Percentiles rank a stretch among this genome's conserved stretches.
Evolutionary conservation across 2,113 vertebrate species (phyloP).

Genomic region (Barnardius zonarius): DNA sequence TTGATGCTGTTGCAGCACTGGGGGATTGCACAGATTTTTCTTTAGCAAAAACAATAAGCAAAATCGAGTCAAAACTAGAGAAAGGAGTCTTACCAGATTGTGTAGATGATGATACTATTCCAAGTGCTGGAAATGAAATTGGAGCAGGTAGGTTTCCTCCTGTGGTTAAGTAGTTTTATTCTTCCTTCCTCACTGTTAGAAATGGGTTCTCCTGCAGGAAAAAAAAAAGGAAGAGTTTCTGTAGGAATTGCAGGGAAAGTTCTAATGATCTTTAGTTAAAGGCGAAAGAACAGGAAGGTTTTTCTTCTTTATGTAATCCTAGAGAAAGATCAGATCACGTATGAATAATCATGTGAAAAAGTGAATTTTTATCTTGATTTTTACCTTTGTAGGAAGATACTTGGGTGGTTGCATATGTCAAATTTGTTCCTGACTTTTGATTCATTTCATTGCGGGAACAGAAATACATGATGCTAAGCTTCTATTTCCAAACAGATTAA

Average conservation of each 20-base stretch:
- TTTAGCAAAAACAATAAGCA: slow-evolving; percentile 79
- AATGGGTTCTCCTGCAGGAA: not conserved
- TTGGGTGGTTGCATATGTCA: not conserved
- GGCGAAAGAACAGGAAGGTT: not conserved
- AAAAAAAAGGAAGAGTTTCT: not conserved
- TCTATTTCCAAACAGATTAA: not conserved
- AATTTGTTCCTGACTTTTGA: not conserved
- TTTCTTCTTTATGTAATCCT: not conserved
- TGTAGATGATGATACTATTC: slow-evolving; percentile 73
- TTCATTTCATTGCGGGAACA: not conserved
- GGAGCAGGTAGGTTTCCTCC: slow-evolving; percentile 78
- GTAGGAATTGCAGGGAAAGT: not conserved
- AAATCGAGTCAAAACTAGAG: slow-evolving; percentile 80
- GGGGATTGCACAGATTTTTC: slow-evolving; percentile 79
- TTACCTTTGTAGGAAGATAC: not conserved
- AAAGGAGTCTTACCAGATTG: slow-evolving; percentile 62
- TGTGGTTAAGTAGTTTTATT: not conserved
- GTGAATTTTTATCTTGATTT: not conserved
- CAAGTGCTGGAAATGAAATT: slow-evolving; percentile 72
- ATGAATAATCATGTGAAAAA: not conserved
- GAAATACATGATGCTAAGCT: not conserved
- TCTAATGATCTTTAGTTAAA: not conserved
- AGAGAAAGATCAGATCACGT: not conserved
- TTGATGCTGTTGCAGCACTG: slow-evolving; percentile 70
- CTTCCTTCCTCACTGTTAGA: not conserved